phyloP scores from a whole-genome alignment of 35 echinoderm and acorn worm genomes.

The Acanthaster planci region DNA sequence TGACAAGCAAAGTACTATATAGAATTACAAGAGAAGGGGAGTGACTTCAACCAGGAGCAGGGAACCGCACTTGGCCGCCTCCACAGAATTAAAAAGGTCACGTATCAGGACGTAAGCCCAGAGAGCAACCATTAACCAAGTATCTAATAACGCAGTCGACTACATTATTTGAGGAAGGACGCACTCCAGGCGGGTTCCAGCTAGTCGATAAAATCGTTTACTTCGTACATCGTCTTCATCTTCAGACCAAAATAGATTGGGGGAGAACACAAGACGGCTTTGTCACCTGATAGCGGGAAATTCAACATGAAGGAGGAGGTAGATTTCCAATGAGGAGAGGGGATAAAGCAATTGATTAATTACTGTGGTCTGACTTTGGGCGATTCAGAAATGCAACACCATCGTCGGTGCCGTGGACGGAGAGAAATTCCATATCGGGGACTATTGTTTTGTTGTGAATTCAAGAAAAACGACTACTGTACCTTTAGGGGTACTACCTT shows the following conservation, averaged over 20 bases:
- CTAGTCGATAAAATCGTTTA: slow-evolving; percentile 24
- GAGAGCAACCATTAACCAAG: neutral
- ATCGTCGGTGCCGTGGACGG: neutral
- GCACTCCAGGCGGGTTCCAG: slow-evolving; percentile 11
- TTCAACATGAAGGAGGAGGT: neutral
- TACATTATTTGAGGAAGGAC: neutral
- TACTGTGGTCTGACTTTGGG: neutral
- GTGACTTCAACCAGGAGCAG: too few species aligned
- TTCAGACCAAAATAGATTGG: neutral
- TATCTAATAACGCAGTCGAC: neutral
- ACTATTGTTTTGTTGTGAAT: neutral
- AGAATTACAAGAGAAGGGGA: too few species aligned
- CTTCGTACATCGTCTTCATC: neutral
- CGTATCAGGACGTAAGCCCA: slow-evolving; percentile 1
- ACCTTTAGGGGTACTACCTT: neutral
- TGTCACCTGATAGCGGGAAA: slow-evolving; percentile 19
- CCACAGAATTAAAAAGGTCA: neutral
- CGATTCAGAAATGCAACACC: slow-evolving; percentile 8
- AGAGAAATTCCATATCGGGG: neutral
- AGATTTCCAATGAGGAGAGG: neutral
- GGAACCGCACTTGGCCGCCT: too few species aligned
- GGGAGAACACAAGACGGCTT: neutral
- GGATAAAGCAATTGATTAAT: slow-evolving; percentile 16
- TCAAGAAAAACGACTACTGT: neutral
- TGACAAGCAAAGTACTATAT: too few species aligned